Evolutionary conservation across 2,888 invertebrate species (phyloP), one percentile per base, ranked within the genome.

Genomic region (Netelia virgata): DNA sequence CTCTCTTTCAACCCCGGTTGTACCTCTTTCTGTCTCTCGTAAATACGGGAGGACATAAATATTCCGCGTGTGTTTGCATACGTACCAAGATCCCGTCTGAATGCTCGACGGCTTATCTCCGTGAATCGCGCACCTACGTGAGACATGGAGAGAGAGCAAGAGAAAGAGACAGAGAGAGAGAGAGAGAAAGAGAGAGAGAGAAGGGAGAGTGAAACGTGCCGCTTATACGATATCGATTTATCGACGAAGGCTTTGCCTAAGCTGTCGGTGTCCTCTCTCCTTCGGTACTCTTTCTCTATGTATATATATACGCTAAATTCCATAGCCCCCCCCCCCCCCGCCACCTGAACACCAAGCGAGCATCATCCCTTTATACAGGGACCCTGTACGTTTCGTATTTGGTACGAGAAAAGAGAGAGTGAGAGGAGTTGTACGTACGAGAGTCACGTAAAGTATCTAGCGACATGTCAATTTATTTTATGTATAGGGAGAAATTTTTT

Each of bases 31-130:
- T 41, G 53, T 36, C 41, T 61, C 55, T 66, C 80, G 85, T 75
- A 83, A 78, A 81, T 81, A 83, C 81, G 69, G 70, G 59, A 68
- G 70, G 75, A 75, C 84, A 85, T 85, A 82, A 85, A 85, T 85
- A 85, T 85, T 82, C 78, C 82, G 79, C 78, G 84, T 82, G 75
- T 82, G 84, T 85, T 85, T 85, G 82, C 84, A 79, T 85, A 82
- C 84, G 82, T 82, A 82, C 84, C 82, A 78, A 82, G 84, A 85
- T 85, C 82, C 70, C 53, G 77, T 78, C 81, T 81, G 81, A 83
- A 83, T 78, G 77, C 77, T 81, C 70, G 73, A 80, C 64, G 80
- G 83, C 66, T 80, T 83, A 83, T 83, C 83, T 83, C n/a, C 59
- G 69, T 59, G 73, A 83, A 85, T 81, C 83, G 80, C 55, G 68